Conservation (phyloP, 2,797 vertebrate species). For the Benthosema pterotum region DNA sequence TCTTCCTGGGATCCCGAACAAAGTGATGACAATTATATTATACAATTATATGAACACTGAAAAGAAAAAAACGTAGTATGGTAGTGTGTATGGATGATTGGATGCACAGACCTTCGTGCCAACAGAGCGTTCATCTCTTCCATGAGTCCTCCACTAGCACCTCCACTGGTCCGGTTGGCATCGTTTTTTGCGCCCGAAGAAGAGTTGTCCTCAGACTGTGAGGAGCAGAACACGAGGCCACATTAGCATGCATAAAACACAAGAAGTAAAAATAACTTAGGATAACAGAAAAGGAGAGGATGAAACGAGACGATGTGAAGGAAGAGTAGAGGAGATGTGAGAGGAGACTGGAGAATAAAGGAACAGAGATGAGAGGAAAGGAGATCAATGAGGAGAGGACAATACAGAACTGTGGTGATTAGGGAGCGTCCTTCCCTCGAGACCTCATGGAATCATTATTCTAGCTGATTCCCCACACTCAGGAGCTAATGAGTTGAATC, state of each 20-base stretch:
- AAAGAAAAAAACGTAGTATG: neutral
- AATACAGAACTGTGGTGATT: no score
- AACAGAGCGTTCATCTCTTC: conserved; percentile 99
- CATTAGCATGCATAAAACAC: no score
- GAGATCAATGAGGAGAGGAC: neutral
- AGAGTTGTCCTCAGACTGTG: conserved; percentile 87
- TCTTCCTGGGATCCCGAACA: neutral
- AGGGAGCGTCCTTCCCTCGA: no score
- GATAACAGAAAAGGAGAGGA: neutral
- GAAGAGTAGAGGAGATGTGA: neutral
- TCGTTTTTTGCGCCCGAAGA: conserved; percentile 85
- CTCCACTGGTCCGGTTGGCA: conserved; percentile 92
- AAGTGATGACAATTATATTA: neutral
- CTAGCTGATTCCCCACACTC: no score
- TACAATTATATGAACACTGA: neutral
- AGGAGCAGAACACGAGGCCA: conserved; percentile 13
- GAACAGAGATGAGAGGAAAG: neutral
- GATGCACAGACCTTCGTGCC: conserved; percentile 90
- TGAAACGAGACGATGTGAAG: neutral
- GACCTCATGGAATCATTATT: no score
- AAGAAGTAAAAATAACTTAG: no score
- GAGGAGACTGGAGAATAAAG: neutral
- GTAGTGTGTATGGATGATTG: neutral
- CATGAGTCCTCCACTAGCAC: conserved; percentile 91
- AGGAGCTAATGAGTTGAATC: no score